Evolutionary conservation across 2,888 invertebrate species (phyloP).

Genomic region (Troides aeacus): DNA sequence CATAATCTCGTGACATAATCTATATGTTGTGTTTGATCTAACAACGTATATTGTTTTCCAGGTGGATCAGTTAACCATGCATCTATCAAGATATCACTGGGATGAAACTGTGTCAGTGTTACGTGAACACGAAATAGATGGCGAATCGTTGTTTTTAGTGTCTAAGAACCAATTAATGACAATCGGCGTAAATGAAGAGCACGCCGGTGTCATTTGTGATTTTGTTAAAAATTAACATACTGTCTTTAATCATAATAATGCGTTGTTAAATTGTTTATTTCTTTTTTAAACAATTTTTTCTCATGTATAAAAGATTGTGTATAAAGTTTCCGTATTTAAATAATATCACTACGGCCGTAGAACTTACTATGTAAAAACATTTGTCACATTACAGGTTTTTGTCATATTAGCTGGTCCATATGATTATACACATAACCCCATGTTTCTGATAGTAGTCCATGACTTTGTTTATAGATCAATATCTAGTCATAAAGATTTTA

Average conservation of each 20-base stretch:
- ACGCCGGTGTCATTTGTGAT: conserved; percentile 57
- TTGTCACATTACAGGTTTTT: neutral
- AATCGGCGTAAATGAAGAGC: conserved; percentile 61
- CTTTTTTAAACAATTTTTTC: neutral
- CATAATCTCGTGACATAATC: neutral
- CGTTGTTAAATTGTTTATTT: neutral
- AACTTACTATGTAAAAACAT: neutral
- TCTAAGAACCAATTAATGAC: conserved; percentile 57
- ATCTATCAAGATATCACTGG: conserved; percentile 58
- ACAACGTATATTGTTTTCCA: conserved; percentile 33
- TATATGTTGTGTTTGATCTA: neutral
- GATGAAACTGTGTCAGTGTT: conserved; percentile 56
- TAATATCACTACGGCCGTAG: neutral
- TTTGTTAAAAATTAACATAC: conserved; percentile 51
- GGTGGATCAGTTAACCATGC: conserved; percentile 53
- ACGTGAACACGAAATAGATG: conserved; percentile 70
- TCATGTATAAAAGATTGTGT: neutral
- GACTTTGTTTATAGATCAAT: neutral
- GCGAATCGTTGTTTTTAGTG: conserved; percentile 63
- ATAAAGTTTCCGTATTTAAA: neutral
- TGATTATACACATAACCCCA: neutral
- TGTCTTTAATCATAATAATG: neutral
- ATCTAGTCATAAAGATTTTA: neutral
- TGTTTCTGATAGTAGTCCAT: neutral
- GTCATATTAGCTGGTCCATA: neutral